phyloP scores from a whole-genome alignment of 2,888 invertebrate genomes.

The Tupiocoris notatus region DNA sequence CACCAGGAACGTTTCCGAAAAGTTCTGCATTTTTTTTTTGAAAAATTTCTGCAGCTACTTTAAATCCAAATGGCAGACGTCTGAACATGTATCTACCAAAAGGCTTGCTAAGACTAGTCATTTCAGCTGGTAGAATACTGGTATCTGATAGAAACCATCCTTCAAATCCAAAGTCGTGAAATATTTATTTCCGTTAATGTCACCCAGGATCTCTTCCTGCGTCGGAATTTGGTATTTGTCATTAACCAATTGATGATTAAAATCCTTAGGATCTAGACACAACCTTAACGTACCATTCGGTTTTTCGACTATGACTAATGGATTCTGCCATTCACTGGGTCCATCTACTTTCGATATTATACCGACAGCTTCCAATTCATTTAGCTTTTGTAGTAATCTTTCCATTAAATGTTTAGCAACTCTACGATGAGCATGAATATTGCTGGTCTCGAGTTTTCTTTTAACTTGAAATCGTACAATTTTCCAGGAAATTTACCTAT shows the following conservation, averaged over 20 bases:
- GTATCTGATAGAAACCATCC: too few relatives aligned
- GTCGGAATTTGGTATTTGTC: too few relatives aligned
- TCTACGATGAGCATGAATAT: conserved; percentile 41
- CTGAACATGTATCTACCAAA: neutral
- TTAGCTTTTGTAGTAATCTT: conserved; percentile 47
- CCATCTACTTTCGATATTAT: conserved; percentile 49
- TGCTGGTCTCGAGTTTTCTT: conserved; percentile 49
- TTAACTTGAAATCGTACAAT: neutral
- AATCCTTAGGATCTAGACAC: neutral
- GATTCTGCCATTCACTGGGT: conserved; percentile 52
- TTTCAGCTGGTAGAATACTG: neutral
- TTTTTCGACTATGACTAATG: conserved; percentile 52
- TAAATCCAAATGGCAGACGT: conserved; percentile 10
- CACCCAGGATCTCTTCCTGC: neutral
- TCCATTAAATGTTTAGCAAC: conserved; percentile 46
- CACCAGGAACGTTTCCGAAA: neutral
- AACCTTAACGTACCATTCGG: too few relatives aligned
- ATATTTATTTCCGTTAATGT: neutral
- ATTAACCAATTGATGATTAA: neutral
- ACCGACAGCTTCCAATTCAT: conserved; percentile 48
- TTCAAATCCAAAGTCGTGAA: neutral
- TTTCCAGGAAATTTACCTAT: conserved; percentile 6
- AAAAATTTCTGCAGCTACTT: neutral
- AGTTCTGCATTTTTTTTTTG: neutral
- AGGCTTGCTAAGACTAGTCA: neutral